Conservation (phyloP, 1,140 invertebrate species). For the Drosophila serrata region DNA sequence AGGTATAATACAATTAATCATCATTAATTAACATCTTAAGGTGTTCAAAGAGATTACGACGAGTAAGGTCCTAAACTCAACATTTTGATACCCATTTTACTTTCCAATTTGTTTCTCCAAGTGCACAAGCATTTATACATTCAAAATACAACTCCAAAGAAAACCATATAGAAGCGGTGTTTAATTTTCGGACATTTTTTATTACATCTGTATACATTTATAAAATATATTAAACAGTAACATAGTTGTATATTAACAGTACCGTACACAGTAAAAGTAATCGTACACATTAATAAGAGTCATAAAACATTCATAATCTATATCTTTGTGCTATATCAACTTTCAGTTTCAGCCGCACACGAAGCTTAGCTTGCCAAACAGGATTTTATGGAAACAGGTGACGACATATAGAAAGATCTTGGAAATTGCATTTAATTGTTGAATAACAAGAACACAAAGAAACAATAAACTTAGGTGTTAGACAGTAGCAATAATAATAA, state of each 20-base stretch:
- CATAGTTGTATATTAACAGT: conserved; percentile 70
- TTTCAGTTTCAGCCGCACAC: conserved; percentile 60
- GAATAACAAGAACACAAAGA: conserved; percentile 45
- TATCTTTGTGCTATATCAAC: conserved; percentile 70
- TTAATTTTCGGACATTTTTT: conserved; percentile 53
- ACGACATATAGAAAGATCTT: conserved; percentile 23
- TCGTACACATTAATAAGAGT: conserved; percentile 63
- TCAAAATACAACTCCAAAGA: background rate
- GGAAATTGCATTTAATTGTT: conserved; percentile 28
- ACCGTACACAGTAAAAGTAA: conserved; percentile 71
- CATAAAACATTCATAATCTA: conserved; percentile 63
- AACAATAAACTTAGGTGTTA: conserved; percentile 52
- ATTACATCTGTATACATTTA: conserved; percentile 76
- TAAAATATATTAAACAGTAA: conserved; percentile 80
- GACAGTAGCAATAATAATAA: conserved; percentile 29
- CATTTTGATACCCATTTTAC: background rate
- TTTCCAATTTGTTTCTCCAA: background rate
- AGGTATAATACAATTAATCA: no score
- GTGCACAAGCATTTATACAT: background rate
- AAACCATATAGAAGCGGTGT: background rate
- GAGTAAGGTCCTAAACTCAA: background rate
- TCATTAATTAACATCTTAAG: no score
- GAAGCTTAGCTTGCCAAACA: conserved; percentile 47
- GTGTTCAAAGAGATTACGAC: no score
- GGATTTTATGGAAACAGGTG: conserved; percentile 28